Percentiles rank a stretch among this genome's conserved stretches.
Conservation (phyloP, 1,140 invertebrate genomes). For the Rhopalosiphum maidis region DNA sequence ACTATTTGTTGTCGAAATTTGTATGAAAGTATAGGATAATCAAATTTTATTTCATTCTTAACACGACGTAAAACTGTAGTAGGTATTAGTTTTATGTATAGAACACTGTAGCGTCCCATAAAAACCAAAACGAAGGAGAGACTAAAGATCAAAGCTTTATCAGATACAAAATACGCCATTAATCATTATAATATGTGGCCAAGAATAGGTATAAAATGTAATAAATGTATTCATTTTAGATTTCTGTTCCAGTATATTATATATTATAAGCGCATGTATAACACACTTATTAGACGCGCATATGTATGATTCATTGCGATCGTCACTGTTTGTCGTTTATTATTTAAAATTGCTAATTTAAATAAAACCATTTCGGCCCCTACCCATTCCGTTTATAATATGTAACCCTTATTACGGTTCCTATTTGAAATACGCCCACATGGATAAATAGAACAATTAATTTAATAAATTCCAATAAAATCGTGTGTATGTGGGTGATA, state of each 20-base stretch:
- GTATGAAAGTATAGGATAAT: background rate
- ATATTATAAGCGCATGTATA: background rate
- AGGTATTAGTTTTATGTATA: background rate
- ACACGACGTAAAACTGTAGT: background rate
- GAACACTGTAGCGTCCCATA: background rate
- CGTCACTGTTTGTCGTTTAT: background rate
- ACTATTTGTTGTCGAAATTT: background rate
- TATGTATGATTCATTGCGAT: background rate
- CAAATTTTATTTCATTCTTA: background rate
- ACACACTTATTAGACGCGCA: background rate
- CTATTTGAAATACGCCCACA: conserved; percentile 26
- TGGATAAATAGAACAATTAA: conserved; percentile 31
- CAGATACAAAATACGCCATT: background rate
- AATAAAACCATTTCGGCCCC: conserved; percentile 2
- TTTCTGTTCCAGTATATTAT: background rate
- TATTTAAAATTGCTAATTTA: background rate
- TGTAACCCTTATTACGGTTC: background rate
- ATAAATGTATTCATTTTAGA: background rate
- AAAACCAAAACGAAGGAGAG: background rate
- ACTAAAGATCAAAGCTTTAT: conserved; percentile 1
- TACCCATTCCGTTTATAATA: background rate
- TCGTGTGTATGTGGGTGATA: background rate
- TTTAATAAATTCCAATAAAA: conserved; percentile 31
- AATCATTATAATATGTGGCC: background rate
- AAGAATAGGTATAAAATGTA: background rate